Conservation (phyloP, 2,797 vertebrate genomes). For the Sebastes matsubarae region DNA sequence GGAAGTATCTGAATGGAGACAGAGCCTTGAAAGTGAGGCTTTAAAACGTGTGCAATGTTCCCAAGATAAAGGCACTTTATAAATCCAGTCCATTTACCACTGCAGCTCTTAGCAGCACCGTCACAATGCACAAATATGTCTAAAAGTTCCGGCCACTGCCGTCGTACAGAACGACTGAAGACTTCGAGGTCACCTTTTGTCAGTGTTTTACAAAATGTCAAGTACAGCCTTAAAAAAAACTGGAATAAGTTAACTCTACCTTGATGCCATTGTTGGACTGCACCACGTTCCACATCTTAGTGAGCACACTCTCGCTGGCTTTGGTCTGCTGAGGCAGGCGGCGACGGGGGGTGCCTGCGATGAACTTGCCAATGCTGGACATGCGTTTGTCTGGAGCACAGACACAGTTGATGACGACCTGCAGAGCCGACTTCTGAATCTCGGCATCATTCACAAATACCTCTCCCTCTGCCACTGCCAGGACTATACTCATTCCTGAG, state of each 20-base stretch:
- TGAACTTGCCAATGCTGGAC: constrained; percentile 97
- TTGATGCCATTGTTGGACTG: constrained; percentile 99
- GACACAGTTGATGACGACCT: constrained; percentile 98
- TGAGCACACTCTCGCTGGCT: constrained; percentile 91
- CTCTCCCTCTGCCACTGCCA: constrained; percentile 97
- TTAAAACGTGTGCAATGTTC: not conserved
- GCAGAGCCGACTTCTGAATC: constrained; percentile 98
- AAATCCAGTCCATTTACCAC: not conserved
- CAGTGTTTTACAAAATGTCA: not conserved
- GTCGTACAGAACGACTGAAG: not conserved
- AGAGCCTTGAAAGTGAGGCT: not conserved
- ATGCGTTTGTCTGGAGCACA: constrained; percentile 97
- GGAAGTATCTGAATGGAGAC: too few relatives aligned
- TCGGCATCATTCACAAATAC: constrained; percentile 98
- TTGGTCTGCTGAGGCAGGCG: constrained; percentile 92
- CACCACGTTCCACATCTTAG: constrained; percentile 99
- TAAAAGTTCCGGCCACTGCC: not conserved
- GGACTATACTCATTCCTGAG: constrained; percentile 96
- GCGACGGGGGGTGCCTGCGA: constrained; percentile 93
- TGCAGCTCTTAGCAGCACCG: not conserved
- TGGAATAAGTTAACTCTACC: constrained; percentile 61
- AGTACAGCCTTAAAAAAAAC: not conserved
- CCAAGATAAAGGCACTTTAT: not conserved
- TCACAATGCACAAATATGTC: not conserved
- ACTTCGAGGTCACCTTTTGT: not conserved